phyloP scores from a whole-genome alignment of 2,888 invertebrate species.

The Metopia argyrocephala region DNA sequence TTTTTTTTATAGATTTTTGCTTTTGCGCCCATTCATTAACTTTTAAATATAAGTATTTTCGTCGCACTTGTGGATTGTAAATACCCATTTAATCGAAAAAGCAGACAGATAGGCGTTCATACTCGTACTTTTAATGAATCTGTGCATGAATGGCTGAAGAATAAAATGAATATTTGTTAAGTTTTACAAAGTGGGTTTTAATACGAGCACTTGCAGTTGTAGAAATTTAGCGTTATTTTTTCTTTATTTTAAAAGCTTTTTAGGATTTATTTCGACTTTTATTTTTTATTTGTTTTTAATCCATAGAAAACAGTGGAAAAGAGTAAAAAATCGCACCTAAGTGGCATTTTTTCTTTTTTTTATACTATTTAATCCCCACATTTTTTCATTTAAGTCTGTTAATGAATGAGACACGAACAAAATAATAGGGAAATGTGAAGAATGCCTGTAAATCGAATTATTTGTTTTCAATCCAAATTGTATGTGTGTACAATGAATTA shows the following conservation, averaged over 20 bases:
- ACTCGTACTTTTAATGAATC: not conserved
- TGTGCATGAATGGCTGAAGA: not conserved
- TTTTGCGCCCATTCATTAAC: too few species aligned
- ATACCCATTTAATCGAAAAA: not conserved
- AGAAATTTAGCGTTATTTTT: not conserved
- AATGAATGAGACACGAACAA: slow-evolving; percentile 38
- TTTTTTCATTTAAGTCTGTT: slow-evolving; percentile 8
- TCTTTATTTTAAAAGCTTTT: not conserved
- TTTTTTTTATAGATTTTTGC: too few species aligned
- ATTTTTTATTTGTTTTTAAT: not conserved
- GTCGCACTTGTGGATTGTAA: not conserved
- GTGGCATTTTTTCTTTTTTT: slow-evolving; percentile 48
- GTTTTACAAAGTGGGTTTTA: not conserved
- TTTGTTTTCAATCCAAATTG: not conserved
- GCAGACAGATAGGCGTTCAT: not conserved
- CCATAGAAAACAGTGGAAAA: not conserved
- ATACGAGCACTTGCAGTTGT: not conserved
- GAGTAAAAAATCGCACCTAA: slow-evolving; percentile 53
- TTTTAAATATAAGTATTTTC: too few species aligned
- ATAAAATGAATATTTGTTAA: not conserved
- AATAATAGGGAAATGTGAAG: slow-evolving; percentile 1
- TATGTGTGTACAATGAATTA: too few species aligned
- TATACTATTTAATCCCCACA: not conserved
- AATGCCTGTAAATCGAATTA: slow-evolving; percentile 29
- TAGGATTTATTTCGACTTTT: not conserved